Evolutionary conservation across 1,140 invertebrate genomes (phyloP), one percentile per base, ranked within the genome.

Genomic region (Catajapyx aquilonaris): DNA sequence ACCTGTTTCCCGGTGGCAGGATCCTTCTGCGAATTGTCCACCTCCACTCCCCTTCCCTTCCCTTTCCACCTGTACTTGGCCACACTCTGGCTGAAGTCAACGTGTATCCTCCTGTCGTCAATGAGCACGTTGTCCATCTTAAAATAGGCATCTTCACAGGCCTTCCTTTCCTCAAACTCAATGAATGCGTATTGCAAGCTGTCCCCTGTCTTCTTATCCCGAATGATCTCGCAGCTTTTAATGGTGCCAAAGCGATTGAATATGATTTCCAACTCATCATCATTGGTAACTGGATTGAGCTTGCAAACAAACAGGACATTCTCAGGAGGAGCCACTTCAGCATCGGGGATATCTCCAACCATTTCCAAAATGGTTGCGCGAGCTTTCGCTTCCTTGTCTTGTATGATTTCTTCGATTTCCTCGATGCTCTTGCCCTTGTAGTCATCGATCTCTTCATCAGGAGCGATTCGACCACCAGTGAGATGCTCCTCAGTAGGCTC

Each of bases 61-160:
- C 83, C 84, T 38, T 69, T 64, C 81, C 81, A 90, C 45, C 73
- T 73, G 47, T 86, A 71, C 59, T 93, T 94, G 1, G 88, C 73
- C 1, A 99, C 93, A 31, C 88, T 95, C 53, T 99, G 95, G 46
- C 88, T 95, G 60, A 99, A 99, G 58, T 99, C 95, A 2, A 99
- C 95, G 58, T 99, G 94, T 47, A 99, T 98, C 47, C 95, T 65
- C 32, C 95, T 60, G 53, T 99, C 95, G 61, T 99, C 95, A 48
- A 99, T 98, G 0, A 98, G 60, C 0, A 98, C 93, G 64, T 99
- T 99, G 51, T 97, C 93, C 95, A 99, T 99, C 66, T 99, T 99
- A 48, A 98, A 94, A 61, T 90, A 99, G 2, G 95, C 95, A 46
- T 86, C 79, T 64, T 99, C 95, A 64, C 94, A 98, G 7, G 90